These are phyloP conservation scores for Drosophila mauritiana DNA, from an alignment of 1,140 invertebrate genomes.

Conservation along the genomic window DNA sequence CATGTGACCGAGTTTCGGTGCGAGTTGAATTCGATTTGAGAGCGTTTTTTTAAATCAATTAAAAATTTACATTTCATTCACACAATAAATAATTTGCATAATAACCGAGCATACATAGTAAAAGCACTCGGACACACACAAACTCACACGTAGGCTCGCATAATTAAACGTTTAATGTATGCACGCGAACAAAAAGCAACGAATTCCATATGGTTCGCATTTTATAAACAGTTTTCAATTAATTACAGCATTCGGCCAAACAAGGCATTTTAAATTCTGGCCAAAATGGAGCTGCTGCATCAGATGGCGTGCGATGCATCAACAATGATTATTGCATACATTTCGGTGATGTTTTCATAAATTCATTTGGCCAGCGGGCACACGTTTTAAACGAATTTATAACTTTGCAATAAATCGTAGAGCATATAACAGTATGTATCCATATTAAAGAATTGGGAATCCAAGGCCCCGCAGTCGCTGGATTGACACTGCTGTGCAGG, in stretches of 20 bases:
- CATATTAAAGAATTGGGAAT: neutral
- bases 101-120: slow-evolving; percentile 42
- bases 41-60: slow-evolving; percentile 65
- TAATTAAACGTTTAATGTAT: slow-evolving; percentile 46
- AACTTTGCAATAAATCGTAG: slow-evolving; percentile 1
- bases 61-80: slow-evolving; percentile 80
- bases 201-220: slow-evolving; percentile 34
- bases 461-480: neutral
- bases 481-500: slow-evolving; percentile 29
- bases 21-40: neutral
- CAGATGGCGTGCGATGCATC: slow-evolving; percentile 39
- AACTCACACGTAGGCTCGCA: slow-evolving; percentile 11
- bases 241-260: slow-evolving; percentile 57
- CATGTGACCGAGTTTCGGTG: slow-evolving; percentile 60
- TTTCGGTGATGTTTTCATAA: slow-evolving; percentile 42
- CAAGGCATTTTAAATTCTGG: slow-evolving; percentile 43
- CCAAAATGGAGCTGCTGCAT: slow-evolving; percentile 12
- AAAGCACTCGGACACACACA: slow-evolving; percentile 15
- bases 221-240: slow-evolving; percentile 71
- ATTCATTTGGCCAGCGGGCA: slow-evolving; percentile 3
- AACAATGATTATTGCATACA: slow-evolving; percentile 54
- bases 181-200: slow-evolving; percentile 17
- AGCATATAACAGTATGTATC: neutral
- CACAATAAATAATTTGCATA: slow-evolving; percentile 80
- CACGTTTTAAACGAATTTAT: slow-evolving; percentile 30